phyloP scores from a whole-genome alignment of 2,888 invertebrate species.

The Dastarcus helophoroides region DNA sequence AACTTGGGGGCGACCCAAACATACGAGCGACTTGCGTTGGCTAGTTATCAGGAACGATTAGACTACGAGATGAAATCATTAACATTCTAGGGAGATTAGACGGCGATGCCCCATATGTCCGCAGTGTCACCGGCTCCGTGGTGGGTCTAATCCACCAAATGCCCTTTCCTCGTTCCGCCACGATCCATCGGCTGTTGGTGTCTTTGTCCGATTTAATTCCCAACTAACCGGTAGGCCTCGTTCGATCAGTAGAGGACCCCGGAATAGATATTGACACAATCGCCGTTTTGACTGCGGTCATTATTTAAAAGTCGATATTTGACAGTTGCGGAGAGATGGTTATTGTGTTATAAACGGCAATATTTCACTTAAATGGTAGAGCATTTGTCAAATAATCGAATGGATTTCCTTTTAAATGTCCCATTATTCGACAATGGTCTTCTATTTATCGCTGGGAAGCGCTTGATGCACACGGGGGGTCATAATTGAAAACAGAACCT shows the following conservation, averaged over 20 bases:
- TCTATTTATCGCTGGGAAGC: no score
- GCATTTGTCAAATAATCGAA: constrained; percentile 11
- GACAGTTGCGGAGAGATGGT: constrained; percentile 29
- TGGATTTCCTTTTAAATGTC: constrained; percentile 4
- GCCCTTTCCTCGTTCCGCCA: constrained; percentile 17
- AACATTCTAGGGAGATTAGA: no score
- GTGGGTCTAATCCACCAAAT: constrained; percentile 30
- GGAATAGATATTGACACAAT: constrained; percentile 25
- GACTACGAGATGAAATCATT: no score
- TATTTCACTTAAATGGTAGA: constrained; percentile 16
- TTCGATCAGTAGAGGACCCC: constrained; percentile 8
- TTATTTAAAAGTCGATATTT: constrained; percentile 29
- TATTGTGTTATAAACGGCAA: constrained; percentile 22
- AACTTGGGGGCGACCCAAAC: no score
- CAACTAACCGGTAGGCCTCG: constrained; percentile 17
- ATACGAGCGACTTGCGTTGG: no score
- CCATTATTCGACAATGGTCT: constrained; percentile 10
- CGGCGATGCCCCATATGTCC: no score
- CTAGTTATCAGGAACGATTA: no score
- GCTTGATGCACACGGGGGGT: no score
- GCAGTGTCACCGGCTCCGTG: constrained; percentile 37
- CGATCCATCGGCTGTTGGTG: constrained; percentile 13
- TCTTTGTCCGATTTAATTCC: constrained; percentile 19
- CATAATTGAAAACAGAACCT: no score
- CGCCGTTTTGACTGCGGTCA: constrained; percentile 32